Conservation (phyloP, 2,888 invertebrate genomes). For the Lacanobia oleracea region DNA sequence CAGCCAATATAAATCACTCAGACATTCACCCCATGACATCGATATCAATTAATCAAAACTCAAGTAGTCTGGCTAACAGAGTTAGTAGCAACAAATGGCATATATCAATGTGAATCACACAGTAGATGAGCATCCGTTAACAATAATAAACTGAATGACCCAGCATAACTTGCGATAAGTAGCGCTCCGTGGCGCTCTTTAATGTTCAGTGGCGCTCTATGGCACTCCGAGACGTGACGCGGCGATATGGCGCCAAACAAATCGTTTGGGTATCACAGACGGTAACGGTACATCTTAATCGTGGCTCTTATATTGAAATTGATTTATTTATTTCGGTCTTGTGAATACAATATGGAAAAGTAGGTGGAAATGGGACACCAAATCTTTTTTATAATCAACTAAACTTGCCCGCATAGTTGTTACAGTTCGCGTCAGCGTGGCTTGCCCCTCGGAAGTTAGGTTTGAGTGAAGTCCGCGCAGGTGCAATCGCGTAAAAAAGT, state of each 20-base stretch:
- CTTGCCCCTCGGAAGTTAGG: too few relatives aligned
- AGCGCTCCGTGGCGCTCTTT: conserved; percentile 7
- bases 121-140: conserved; percentile 8
- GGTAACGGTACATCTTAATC: background rate
- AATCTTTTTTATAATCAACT: too few relatives aligned
- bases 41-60: conserved; percentile 21
- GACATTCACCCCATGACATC: background rate
- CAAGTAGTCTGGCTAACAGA: background rate
- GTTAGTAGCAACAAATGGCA: conserved; percentile 19
- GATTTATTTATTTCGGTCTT: background rate
- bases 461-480: too few relatives aligned
- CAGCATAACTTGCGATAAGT: conserved; percentile 30
- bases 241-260: conserved; percentile 39
- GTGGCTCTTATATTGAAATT: background rate
- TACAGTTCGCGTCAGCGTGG: too few relatives aligned
- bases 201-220: background rate
- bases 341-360: background rate
- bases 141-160: conserved; percentile 36
- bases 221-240: conserved; percentile 22
- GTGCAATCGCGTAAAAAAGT: too few relatives aligned
- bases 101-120: conserved; percentile 11
- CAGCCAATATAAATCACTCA: background rate
- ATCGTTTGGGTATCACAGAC: conserved; percentile 6
- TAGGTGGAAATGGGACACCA: too few relatives aligned
- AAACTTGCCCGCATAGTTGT: too few relatives aligned